Conservation (phyloP, 1,140 invertebrate species). For the Dolichoris vasculosae region DNA sequence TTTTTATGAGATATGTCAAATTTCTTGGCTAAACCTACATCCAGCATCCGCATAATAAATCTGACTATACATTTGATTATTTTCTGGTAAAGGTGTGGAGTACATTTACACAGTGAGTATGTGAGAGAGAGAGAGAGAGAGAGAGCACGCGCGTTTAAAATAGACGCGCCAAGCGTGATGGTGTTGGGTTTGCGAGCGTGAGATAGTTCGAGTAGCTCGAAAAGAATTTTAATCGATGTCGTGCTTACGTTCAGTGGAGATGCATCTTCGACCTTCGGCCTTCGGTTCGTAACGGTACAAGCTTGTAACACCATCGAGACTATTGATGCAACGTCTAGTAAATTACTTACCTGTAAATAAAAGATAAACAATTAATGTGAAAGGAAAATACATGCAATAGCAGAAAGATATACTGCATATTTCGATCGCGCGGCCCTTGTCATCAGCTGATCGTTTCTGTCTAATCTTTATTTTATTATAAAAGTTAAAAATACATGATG, state of each 20-base stretch:
- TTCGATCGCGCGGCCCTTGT: neutral
- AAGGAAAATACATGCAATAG: neutral
- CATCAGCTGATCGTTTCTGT: neutral
- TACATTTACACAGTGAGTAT: neutral
- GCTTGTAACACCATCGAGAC: neutral
- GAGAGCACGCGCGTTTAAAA: slow-evolving; percentile 12
- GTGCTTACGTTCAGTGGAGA: slow-evolving; percentile 59
- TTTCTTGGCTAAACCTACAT: too few relatives aligned
- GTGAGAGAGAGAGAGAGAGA: slow-evolving; percentile 14
- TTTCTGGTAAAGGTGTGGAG: neutral
- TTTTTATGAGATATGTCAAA: too few relatives aligned
- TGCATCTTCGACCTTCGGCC: slow-evolving; percentile 63
- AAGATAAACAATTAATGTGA: slow-evolving; percentile 62
- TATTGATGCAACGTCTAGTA: slow-evolving; percentile 7
- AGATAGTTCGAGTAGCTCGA: slow-evolving; percentile 40
- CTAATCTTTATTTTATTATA: neutral
- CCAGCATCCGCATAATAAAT: neutral
- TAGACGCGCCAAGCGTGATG: neutral
- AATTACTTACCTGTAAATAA: slow-evolving; percentile 60
- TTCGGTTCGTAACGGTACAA: slow-evolving; percentile 62
- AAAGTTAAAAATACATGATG: too few relatives aligned
- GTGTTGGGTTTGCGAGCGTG: slow-evolving; percentile 26
- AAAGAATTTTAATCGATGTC: slow-evolving; percentile 64
- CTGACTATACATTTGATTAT: neutral
- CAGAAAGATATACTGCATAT: neutral